These are phyloP conservation scores for Scaptomyza cyrtandrae DNA, from an alignment of 2,888 invertebrate genomes.

Conservation along the genomic window DNA sequence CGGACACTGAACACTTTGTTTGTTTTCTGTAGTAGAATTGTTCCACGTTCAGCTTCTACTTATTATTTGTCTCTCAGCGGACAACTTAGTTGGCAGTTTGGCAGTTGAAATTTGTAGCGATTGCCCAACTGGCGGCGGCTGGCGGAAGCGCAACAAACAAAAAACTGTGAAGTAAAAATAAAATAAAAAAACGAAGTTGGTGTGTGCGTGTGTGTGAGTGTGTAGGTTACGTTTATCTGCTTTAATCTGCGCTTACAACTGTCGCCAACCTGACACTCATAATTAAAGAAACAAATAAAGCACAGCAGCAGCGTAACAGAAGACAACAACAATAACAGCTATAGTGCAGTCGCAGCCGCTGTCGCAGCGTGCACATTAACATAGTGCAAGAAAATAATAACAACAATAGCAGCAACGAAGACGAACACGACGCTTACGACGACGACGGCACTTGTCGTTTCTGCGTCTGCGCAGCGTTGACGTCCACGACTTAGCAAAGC, in stretches of 20 bases:
- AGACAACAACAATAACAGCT: constrained; percentile 26
- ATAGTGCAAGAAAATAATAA: constrained; percentile 58
- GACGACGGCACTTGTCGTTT: constrained; percentile 76
- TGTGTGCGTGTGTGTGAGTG: constrained; percentile 20
- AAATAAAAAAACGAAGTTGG: constrained; percentile 38
- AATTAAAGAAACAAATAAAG: constrained; percentile 80
- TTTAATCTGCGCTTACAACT: constrained; percentile 68
- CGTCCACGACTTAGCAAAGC: constrained; percentile 49
- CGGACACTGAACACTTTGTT: constrained; percentile 57
- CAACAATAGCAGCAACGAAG: constrained; percentile 25
- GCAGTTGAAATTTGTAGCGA: constrained; percentile 37
- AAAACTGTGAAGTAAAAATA: constrained; percentile 46
- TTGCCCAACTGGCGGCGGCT: constrained; percentile 37
- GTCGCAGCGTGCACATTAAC: constrained; percentile 52
- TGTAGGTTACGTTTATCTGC: constrained; percentile 69
- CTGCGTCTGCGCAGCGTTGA: constrained; percentile 51
- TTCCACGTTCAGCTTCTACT: constrained; percentile 15
- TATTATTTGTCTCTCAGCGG: constrained; percentile 5
- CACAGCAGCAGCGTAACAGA: constrained; percentile 52
- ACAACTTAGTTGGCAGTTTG: constrained; percentile 27
- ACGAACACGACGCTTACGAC: constrained; percentile 7
- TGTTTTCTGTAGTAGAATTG: constrained; percentile 58
- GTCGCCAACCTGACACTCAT: constrained; percentile 75
- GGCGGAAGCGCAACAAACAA: constrained; percentile 46
- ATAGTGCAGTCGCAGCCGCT: constrained; percentile 26